These are phyloP conservation scores for Dicyrtomina minuta DNA, from an alignment of 2,888 invertebrate genomes.

Conservation along the genomic window DNA sequence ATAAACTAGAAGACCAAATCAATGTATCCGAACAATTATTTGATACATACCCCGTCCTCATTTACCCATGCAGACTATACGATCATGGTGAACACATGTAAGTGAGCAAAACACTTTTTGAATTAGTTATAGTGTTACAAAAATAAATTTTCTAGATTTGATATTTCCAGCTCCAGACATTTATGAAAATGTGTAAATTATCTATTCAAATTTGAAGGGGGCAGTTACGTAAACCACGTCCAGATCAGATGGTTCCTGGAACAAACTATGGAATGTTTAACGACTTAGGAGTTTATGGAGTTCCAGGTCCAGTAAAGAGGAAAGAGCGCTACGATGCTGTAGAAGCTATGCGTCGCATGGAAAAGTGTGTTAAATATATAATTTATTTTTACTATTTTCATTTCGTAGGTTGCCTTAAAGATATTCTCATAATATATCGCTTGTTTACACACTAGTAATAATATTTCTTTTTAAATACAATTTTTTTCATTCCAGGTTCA, in stretches of 20 bases:
- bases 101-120: constrained; percentile 5
- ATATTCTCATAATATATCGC: background rate
- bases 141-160: background rate
- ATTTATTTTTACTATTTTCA: background rate
- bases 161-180: background rate
- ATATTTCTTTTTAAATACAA: background rate
- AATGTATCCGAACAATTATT: constrained; percentile 64
- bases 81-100: constrained; percentile 62
- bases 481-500: constrained; percentile 59
- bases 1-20: constrained; percentile 67
- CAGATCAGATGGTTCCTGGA: constrained; percentile 65
- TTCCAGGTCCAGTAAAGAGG: constrained; percentile 66
- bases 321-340: constrained; percentile 67
- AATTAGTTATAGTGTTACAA: background rate
- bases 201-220: constrained; percentile 57
- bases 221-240: constrained; percentile 63
- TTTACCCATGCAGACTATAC: constrained; percentile 69
- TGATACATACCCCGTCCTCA: constrained; percentile 68
- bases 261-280: constrained; percentile 71
- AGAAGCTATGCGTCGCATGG: constrained; percentile 68
- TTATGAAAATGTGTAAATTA: background rate
- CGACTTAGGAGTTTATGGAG: constrained; percentile 70
- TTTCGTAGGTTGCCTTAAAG: background rate
- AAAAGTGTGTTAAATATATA: constrained; percentile 57
- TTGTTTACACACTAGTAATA: background rate